These are phyloP conservation scores for Drosophila pandora DNA, from an alignment of 1,140 invertebrate species.

Conservation along the genomic window DNA sequence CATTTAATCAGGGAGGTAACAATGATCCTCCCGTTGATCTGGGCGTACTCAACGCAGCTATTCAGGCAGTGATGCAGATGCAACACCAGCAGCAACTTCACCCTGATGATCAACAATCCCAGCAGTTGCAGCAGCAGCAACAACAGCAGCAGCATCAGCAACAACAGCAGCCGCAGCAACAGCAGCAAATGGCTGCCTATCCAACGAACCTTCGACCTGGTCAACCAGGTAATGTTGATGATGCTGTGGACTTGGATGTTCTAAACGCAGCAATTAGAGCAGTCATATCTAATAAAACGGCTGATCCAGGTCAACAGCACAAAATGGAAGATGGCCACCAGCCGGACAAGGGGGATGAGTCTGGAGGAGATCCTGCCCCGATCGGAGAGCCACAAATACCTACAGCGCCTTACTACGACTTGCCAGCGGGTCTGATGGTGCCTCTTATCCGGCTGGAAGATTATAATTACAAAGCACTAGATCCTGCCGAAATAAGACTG, in stretches of 20 bases:
- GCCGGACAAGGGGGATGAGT: constrained; percentile 23
- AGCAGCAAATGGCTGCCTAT: constrained; percentile 34
- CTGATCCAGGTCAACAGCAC: constrained; percentile 36
- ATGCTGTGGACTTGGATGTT: constrained; percentile 52
- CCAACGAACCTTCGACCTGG: constrained; percentile 35
- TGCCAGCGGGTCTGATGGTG: constrained; percentile 97
- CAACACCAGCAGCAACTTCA: constrained; percentile 61
- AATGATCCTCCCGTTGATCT: constrained; percentile 63
- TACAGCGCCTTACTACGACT: constrained; percentile 96
- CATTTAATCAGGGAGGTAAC: constrained; percentile 6
- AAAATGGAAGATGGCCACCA: constrained; percentile 33
- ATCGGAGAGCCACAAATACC: constrained; percentile 91
- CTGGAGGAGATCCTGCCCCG: constrained; percentile 7
- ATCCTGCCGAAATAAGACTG: constrained; percentile 94
- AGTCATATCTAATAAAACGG: constrained; percentile 68
- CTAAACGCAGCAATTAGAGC: constrained; percentile 71
- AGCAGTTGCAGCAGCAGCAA: constrained; percentile 18
- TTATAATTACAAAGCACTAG: constrained; percentile 93
- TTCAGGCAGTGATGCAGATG: constrained; percentile 81
- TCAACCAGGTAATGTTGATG: constrained; percentile 29
- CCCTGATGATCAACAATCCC: constrained; percentile 46
- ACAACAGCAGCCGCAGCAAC: constrained; percentile 27
- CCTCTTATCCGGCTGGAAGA: constrained; percentile 96
- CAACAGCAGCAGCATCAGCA: constrained; percentile 31
- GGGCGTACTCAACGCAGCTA: constrained; percentile 71